Evolutionary conservation across 2,888 invertebrate genomes (phyloP).

Genomic region (Tinea trinotella): DNA sequence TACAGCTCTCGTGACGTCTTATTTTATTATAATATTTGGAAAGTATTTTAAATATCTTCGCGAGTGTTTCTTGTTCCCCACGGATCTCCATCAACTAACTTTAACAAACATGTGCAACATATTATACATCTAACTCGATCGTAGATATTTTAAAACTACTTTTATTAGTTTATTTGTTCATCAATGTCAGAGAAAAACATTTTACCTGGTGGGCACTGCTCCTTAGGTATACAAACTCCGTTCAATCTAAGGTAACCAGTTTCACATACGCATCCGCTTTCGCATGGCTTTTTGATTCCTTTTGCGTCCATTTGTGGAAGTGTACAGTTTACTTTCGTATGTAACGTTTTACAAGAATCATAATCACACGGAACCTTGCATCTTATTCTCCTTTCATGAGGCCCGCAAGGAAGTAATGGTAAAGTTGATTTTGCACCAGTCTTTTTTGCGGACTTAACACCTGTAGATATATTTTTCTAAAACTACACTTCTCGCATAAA

Average conservation of each 20-base stretch:
- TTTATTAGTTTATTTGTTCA: too few relatives aligned
- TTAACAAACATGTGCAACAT: too few relatives aligned
- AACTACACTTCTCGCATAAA: too few relatives aligned
- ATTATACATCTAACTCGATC: too few relatives aligned
- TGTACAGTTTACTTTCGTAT: background rate
- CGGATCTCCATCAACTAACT: too few relatives aligned
- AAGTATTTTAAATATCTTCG: too few relatives aligned
- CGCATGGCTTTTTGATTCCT: background rate
- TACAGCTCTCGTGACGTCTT: too few relatives aligned
- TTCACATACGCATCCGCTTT: background rate
- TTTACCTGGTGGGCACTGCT: conserved; percentile 7
- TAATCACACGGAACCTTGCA: background rate
- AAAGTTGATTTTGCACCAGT: background rate
- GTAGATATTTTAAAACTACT: too few relatives aligned
- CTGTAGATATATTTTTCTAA: background rate
- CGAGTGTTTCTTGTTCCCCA: too few relatives aligned
- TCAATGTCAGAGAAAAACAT: too few relatives aligned
- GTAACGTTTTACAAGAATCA: background rate
- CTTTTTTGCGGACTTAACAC: background rate
- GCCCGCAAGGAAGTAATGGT: too few relatives aligned
- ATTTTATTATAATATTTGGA: too few relatives aligned
- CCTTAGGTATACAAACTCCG: background rate
- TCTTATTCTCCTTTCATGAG: background rate
- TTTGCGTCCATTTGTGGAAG: background rate
- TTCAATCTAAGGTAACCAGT: conserved; percentile 13